Percentiles rank a stretch among this genome's conserved stretches.
These are phyloP conservation scores for Amorpha juglandis DNA, from an alignment of 2,888 invertebrate species.

Conservation along the genomic window DNA sequence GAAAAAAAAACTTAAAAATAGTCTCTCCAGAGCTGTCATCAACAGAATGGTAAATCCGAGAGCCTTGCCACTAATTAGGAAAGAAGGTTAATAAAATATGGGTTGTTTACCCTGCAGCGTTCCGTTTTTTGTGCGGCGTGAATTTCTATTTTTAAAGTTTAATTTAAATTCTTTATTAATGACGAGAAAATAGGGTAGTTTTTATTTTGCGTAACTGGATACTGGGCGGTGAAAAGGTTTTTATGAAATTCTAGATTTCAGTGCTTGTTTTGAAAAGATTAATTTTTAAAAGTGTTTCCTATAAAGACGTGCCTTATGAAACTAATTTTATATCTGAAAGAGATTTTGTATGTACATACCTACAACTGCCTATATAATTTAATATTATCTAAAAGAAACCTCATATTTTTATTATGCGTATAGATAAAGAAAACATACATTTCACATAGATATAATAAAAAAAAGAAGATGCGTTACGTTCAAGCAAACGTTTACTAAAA, in stretches of 20 bases:
- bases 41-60: constrained; percentile 14
- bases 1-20: constrained; percentile 15
- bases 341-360: not conserved
- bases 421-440: no score
- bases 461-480: no score
- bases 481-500: no score
- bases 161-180: constrained; percentile 7
- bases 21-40: constrained; percentile 22
- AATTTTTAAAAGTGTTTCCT: not conserved
- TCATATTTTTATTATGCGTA: no score
- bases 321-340: not conserved
- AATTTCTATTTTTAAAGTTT: not conserved
- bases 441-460: no score
- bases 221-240: not conserved
- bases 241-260: not conserved
- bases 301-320: not conserved
- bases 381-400: no score
- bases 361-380: no score
- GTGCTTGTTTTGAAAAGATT: not conserved
- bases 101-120: constrained; percentile 15
- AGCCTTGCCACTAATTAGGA: constrained; percentile 19
- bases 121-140: not conserved
- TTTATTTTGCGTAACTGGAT: constrained; percentile 7
- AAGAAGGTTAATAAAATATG: constrained; percentile 24
- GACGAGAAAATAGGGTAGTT: constrained; percentile 1